These are phyloP conservation scores for Menidia menidia DNA, from an alignment of 2,797 vertebrate species.

Conservation along the genomic window DNA sequence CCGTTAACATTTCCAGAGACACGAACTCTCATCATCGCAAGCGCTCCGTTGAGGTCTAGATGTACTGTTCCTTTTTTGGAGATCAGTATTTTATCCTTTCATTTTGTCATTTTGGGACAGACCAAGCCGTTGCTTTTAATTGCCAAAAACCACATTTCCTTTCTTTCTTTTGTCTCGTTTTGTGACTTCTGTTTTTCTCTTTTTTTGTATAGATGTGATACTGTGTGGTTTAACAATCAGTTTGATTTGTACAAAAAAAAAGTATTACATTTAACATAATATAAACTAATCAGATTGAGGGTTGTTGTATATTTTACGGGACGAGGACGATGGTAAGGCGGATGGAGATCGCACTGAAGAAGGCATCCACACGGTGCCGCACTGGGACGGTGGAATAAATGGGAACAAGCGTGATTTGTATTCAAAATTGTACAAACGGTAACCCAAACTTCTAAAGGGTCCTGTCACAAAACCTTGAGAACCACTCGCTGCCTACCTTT, in stretches of 20 bases:
- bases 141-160: slow-evolving; percentile 65
- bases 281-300: slow-evolving; percentile 72
- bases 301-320: slow-evolving; percentile 74
- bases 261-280: slow-evolving; percentile 83
- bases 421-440: slow-evolving; percentile 64
- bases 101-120: slow-evolving; percentile 68
- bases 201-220: slow-evolving; percentile 77
- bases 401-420: slow-evolving; percentile 38
- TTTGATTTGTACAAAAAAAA: slow-evolving; percentile 82
- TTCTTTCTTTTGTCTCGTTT: slow-evolving; percentile 61
- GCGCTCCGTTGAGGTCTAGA: slow-evolving; percentile 37
- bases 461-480: slow-evolving; percentile 74
- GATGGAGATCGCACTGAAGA: slow-evolving; percentile 70
- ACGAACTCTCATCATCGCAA: slow-evolving; percentile 26
- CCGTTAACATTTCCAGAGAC: slow-evolving; percentile 47
- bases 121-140: slow-evolving; percentile 70
- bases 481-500: slow-evolving; percentile 83
- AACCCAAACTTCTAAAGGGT: slow-evolving; percentile 69
- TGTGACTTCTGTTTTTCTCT: slow-evolving; percentile 56
- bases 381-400: slow-evolving; percentile 33
- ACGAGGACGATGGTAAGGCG: slow-evolving; percentile 40
- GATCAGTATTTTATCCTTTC: slow-evolving; percentile 67
- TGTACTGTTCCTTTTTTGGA: slow-evolving; percentile 55
- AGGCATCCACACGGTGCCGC: slow-evolving; percentile 55
- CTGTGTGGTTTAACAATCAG: slow-evolving; percentile 76